A percentile compares a stretch with the other conserved stretches of the same genome.
Conservation (phyloP, 2,797 vertebrate species). For the Melanotaenia nigrans region DNA sequence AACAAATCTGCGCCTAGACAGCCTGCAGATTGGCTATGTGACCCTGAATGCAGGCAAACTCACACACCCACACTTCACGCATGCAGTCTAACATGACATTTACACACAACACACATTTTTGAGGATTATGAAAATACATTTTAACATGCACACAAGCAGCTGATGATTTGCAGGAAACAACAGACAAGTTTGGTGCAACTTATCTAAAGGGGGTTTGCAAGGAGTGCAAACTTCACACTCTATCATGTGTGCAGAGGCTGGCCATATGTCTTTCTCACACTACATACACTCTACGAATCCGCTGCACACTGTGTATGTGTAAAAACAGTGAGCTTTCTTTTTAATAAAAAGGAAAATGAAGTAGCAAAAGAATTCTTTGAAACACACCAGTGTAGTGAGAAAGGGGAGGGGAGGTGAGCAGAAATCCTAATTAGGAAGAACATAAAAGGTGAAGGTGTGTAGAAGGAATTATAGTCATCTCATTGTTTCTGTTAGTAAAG, state of each 20-base stretch:
- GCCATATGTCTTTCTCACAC: constrained; percentile 64
- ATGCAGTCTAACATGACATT: constrained; percentile 29
- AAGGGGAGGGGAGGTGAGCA: not conserved
- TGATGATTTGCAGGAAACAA: constrained; percentile 35
- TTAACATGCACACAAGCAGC: constrained; percentile 31
- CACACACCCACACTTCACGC: constrained; percentile 49
- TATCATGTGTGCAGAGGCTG: constrained; percentile 64
- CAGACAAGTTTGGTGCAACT: constrained; percentile 6
- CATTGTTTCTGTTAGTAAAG: constrained; percentile 21
- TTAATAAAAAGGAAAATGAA: constrained; percentile 16
- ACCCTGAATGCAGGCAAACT: constrained; percentile 70
- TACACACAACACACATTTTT: constrained; percentile 25
- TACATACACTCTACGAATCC: constrained; percentile 37
- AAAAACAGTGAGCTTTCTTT: constrained; percentile 45
- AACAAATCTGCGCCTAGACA: constrained; percentile 80
- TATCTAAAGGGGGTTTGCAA: constrained; percentile 33
- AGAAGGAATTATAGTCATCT: constrained; percentile 30
- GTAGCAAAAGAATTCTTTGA: not conserved
- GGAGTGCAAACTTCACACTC: constrained; percentile 33
- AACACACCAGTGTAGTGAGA: constrained; percentile 15
- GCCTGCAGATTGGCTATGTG: constrained; percentile 80
- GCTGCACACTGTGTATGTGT: constrained; percentile 45
- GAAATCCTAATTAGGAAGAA: constrained; percentile 34
- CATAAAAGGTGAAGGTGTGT: constrained; percentile 46
- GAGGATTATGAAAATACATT: constrained; percentile 36